Conservation (phyloP, 2,113 vertebrate species). For the Tetrax tetrax region DNA sequence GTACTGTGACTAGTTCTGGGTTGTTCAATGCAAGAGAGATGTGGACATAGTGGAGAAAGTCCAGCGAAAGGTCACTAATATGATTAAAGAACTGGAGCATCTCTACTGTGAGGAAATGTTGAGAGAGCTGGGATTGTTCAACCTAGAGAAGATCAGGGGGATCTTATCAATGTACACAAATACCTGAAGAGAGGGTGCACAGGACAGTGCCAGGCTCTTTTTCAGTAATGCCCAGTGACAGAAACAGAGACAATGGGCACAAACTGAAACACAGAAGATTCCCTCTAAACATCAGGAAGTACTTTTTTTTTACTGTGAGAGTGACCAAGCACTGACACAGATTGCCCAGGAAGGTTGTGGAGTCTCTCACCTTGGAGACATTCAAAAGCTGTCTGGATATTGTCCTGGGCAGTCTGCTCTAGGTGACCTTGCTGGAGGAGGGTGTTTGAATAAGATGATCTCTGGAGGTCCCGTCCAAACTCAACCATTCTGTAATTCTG, state of each 20-base stretch:
- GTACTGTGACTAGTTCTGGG: neutral
- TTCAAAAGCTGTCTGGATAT: no score
- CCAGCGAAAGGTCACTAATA: neutral
- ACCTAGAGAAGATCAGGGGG: neutral
- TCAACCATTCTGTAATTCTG: neutral
- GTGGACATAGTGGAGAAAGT: accelerated
- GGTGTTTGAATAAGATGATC: neutral
- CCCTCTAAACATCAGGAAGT: no score
- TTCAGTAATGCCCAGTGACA: neutral
- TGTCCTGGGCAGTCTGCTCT: neutral
- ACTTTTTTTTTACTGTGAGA: no score
- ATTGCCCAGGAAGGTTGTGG: no score
- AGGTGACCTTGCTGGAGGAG: neutral
- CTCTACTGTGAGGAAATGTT: neutral
- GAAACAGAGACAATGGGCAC: no score
- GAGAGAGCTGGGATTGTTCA: neutral
- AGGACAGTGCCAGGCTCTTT: no score
- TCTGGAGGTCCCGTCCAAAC: neutral
- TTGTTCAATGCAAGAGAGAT: neutral
- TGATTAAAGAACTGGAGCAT: neutral
- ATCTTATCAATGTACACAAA: neutral
- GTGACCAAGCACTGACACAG: no score
- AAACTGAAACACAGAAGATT: no score
- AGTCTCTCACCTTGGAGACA: no score
- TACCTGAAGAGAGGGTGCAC: neutral